Evolutionary conservation across 2,113 vertebrate genomes (phyloP), one percentile per base, ranked within the genome.

Genomic region (Hyperoodon ampullatus): DNA sequence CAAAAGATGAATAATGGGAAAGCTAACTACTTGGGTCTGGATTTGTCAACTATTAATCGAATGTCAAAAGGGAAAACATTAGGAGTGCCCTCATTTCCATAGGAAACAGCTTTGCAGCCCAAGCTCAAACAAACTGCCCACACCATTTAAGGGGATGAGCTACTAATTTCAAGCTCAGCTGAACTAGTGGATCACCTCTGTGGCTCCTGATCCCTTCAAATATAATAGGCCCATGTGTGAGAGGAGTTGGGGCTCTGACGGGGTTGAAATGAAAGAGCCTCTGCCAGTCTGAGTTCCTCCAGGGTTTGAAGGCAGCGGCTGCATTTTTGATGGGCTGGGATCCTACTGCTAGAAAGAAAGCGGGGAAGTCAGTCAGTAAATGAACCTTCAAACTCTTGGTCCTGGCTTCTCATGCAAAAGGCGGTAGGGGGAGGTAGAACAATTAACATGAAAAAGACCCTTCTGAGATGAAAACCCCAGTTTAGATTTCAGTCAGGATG

Each of bases 41-140:
- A 94, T 94, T 97, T 97, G 92, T 97, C 95, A 93, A 97, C 97
- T 96, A 97, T 96, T 97, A 96, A 96, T 97, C 97, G 96, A 96
- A 72, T 95, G 95, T 95, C 89, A 94, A 95, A 94, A 93, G 94
- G 93, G 83, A 95, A 95, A 81, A 94, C 80, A 94, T 61, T 47
- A 90, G 82, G 58, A 85, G 80, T 44, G 78, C 65, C 80, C 91
- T 96, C 92, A 96, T 96, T 92, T 95, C 83, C 92, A 95, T 77
- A 60, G 72, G 71, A 95, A 75, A 88, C 53, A 13, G 97, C 86
- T 81, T 21, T 55, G 90, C 39, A 90, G 90, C 10, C 68, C 75
- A 61, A 70, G 82, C 87, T 95, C 91, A 78, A 50, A 71, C 63
- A 88, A 60, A 90, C 75, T 89, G 82, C 91, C 94, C 82, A 65